A percentile compares a stretch with the other conserved stretches of the same genome.
These are phyloP conservation scores for Eriocheir sinensis DNA, from an alignment of 1,140 invertebrate species.

Conservation along the genomic window DNA sequence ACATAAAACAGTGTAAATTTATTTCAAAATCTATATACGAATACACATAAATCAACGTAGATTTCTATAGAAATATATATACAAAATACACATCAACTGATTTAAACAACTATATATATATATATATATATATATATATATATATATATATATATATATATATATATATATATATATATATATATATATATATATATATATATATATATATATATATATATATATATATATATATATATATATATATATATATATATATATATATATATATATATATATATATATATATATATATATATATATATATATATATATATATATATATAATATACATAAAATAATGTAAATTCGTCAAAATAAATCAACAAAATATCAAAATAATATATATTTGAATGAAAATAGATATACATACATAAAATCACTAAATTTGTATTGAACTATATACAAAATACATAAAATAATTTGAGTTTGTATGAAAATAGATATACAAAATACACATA, in stretches of 20 bases:
- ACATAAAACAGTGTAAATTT: no score
- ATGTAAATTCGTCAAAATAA: background rate
- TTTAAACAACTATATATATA: no score
- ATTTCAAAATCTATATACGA: no score
- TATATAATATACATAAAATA: background rate
- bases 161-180: conserved; percentile 34
- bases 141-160: conserved; percentile 29
- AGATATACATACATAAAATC: no score
- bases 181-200: background rate
- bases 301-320: background rate
- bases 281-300: background rate
- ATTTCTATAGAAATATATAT: no score
- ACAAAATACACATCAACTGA: no score
- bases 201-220: background rate
- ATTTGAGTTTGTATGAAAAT: no score
- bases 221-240: background rate
- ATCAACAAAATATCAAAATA: background rate
- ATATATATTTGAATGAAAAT: no score
- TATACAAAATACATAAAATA: no score
- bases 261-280: background rate
- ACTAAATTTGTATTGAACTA: no score
- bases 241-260: background rate
- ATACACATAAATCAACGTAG: no score
- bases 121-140: conserved; percentile 47
- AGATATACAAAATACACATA: no score